These are phyloP conservation scores for Cinclus cinclus DNA, from an alignment of 2,113 vertebrate species.

Conservation along the genomic window DNA sequence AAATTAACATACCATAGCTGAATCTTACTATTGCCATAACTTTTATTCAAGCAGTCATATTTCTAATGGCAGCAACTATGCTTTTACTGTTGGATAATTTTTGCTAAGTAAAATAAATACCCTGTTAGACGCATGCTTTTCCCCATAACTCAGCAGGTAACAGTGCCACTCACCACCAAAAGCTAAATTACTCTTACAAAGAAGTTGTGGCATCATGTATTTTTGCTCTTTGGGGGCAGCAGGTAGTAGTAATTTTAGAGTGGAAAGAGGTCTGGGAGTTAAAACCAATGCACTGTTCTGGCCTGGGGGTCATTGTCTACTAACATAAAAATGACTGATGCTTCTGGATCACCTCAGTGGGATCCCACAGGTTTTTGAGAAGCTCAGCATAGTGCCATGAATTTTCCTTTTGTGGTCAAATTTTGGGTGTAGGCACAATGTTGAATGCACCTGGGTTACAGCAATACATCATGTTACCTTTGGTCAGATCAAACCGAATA, in stretches of 20 bases:
- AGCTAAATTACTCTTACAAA: not conserved
- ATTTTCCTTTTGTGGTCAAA: not conserved
- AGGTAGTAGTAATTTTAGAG: not conserved
- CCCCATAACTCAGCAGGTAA: not conserved
- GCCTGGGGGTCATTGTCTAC: not conserved
- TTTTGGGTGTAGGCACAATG: not conserved
- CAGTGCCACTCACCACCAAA: not conserved
- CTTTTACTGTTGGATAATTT: conserved; percentile 53
- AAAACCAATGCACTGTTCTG: not conserved
- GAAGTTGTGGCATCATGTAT: not conserved
- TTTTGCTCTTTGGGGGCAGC: not conserved
- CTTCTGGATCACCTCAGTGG: not conserved
- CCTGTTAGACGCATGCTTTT: not conserved
- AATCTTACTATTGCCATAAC: conserved; percentile 30
- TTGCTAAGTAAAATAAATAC: conserved; percentile 42
- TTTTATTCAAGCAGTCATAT: conserved; percentile 49
- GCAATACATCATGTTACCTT: not conserved
- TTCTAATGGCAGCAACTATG: conserved; percentile 41
- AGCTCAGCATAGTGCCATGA: not conserved
- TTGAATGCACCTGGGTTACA: not conserved
- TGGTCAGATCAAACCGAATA: not conserved
- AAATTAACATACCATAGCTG: conserved; percentile 50
- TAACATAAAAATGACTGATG: not conserved
- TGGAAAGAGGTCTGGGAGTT: not conserved
- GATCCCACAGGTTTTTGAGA: not conserved